Percentiles rank a stretch among this genome's conserved stretches.
Conservation (phyloP, 2,113 vertebrate genomes). For the Chamaetylas fuelleborni region DNA sequence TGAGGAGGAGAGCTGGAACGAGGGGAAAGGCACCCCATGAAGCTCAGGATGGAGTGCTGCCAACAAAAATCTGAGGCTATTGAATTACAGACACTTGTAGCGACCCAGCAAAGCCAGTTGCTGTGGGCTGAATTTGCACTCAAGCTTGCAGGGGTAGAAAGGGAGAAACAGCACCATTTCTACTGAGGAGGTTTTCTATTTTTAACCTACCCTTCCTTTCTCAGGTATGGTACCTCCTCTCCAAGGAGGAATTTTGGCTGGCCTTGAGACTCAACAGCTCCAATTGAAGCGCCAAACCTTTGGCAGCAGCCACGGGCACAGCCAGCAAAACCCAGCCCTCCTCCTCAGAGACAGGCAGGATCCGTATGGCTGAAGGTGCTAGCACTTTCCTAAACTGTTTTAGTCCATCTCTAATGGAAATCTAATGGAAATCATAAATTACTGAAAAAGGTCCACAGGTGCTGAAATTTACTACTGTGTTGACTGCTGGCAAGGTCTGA, state of each 20-base stretch:
- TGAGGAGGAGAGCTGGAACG: neutral
- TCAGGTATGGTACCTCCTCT: neutral
- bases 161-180: neutral
- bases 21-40: neutral
- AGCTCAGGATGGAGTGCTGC: neutral
- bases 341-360: neutral
- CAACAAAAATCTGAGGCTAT: neutral
- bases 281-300: neutral
- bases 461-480: constrained; percentile 76
- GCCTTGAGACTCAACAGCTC: neutral
- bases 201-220: neutral
- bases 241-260: neutral
- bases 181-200: neutral
- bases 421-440: constrained; percentile 82
- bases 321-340: neutral
- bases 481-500: constrained; percentile 73
- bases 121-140: neutral
- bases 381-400: constrained; percentile 64
- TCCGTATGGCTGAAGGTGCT: constrained; percentile 43
- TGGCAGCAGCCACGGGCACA: neutral
- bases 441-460: constrained; percentile 71
- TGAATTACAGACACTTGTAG: neutral
- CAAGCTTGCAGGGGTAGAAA: neutral
- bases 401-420: constrained; percentile 77
- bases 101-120: neutral